Base-by-base conservation (phyloP, 1,140 invertebrate species). In the Euborellia annulipes region DNA sequence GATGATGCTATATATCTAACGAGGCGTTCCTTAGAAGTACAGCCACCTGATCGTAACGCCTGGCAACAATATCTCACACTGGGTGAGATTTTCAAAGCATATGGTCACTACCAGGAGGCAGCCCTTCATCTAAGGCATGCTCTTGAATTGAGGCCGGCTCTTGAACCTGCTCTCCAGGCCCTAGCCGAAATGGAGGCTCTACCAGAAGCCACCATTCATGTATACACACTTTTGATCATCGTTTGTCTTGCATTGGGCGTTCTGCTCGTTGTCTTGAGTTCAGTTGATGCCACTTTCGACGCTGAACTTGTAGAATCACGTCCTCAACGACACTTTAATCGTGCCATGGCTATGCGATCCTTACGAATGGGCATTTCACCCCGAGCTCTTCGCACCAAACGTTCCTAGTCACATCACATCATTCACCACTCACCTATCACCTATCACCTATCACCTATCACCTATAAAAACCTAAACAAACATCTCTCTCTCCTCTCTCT, bases 31-130 rank as follows among this genome's bases (percentile, higher is more conserved):
- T 59, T 76, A 43, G 61, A 83, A 52, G 72, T 84, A 34, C 83
- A 86, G 57, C 74, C 83, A 19, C 76, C 81, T 0, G 83, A 86
- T 59, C 76, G 82, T 52, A 85, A 79, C 59, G 80, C 85, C 0
- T 91, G 87, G 87, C 78, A 85, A 55, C 85, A 90, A 59, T 87
- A 89, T 64, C 86, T 88, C 57, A 89, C 84, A 7, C 68, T 89
- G 13, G 85, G 80, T 20, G 79, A 85, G 66, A 84, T 84, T 61
- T 82, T 84, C 54, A 83, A 82, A n/a, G 82, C 84, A 3, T 87
- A 86, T 58, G 85, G 85, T 48, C 82, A 87, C 60, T 74, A 73
- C 56, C 75, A 86, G 67, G 83, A 89, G 62, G 85, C 85, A 36
- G 71, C 79, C 14, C 67, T 85, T 36, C 84, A 91, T 59, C 68